A percentile compares a stretch with the other conserved stretches of the same genome.
Evolutionary conservation across 2,888 invertebrate genomes (phyloP).

Genomic region (Ichneumon xanthorius): DNA sequence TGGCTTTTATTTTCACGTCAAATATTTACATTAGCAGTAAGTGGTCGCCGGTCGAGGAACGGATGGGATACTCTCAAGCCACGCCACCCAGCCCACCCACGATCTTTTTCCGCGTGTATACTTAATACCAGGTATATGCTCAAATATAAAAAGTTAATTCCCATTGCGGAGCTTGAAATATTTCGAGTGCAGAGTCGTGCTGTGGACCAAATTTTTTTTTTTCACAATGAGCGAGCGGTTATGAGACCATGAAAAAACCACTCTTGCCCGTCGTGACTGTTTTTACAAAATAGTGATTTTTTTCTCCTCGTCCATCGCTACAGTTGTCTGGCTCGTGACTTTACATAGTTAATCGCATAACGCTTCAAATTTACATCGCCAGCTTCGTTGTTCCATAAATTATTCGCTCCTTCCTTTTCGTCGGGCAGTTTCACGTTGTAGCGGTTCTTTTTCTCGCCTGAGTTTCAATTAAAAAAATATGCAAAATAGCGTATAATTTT

Average conservation of each 20-base stretch:
- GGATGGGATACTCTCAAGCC: slow-evolving; percentile 2
- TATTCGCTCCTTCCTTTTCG: background rate
- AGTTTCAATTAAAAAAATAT: no score
- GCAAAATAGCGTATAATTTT: no score
- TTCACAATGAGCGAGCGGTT: slow-evolving; percentile 12
- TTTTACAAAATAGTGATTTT: slow-evolving; percentile 21
- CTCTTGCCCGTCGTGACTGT: slow-evolving; percentile 11
- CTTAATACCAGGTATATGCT: slow-evolving; percentile 24
- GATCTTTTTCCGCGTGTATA: slow-evolving; percentile 44
- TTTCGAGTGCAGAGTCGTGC: slow-evolving; percentile 19
- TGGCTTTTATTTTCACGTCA: slow-evolving; percentile 50
- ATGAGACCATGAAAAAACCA: background rate
- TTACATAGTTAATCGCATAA: no score
- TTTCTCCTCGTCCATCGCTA: slow-evolving; percentile 23
- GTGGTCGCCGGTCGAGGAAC: slow-evolving; percentile 35
- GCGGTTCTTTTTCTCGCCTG: no score
- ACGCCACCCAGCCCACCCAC: background rate
- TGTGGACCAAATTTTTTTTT: background rate
- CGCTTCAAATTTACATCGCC: no score
- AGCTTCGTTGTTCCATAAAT: slow-evolving; percentile 8
- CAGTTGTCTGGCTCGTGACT: background rate
- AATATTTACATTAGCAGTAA: slow-evolving; percentile 57
- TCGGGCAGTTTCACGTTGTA: background rate
- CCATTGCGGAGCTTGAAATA: slow-evolving; percentile 38
- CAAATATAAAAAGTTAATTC: slow-evolving; percentile 40